A percentile compares a stretch with the other conserved stretches of the same genome.
phyloP scores from a whole-genome alignment of 1,140 invertebrate species.

The Drosophila leontia region DNA sequence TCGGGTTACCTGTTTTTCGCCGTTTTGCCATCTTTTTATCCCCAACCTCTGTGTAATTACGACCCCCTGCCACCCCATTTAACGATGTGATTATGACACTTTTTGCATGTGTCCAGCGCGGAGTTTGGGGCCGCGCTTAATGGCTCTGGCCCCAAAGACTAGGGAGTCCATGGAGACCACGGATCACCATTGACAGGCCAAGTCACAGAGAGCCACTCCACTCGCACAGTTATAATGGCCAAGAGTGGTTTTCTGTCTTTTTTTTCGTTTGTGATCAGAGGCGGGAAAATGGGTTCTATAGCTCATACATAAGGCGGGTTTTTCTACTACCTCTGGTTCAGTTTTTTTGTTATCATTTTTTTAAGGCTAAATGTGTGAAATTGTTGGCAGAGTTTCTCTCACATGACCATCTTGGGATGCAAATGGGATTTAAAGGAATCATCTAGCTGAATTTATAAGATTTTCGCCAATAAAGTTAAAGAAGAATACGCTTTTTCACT shows the following conservation, averaged over 20 bases:
- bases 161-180: conserved; percentile 1
- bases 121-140: conserved; percentile 68
- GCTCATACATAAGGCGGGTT: conserved; percentile 10
- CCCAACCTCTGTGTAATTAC: conserved; percentile 50
- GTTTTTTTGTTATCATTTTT: conserved; percentile 2
- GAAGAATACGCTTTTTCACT: too few relatives aligned
- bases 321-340: conserved; percentile 34
- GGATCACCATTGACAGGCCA: conserved; percentile 22
- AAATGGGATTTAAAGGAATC: background rate
- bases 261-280: conserved; percentile 42
- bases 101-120: conserved; percentile 57
- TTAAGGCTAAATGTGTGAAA: conserved; percentile 64
- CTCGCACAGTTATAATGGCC: conserved; percentile 74
- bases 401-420: conserved; percentile 12
- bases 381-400: conserved; percentile 52
- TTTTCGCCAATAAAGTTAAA: too few relatives aligned
- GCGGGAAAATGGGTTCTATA: conserved; percentile 56
- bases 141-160: conserved; percentile 43
- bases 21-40: background rate
- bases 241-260: conserved; percentile 36
- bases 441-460: too few relatives aligned
- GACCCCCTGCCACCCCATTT: conserved; percentile 31
- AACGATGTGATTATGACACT: conserved; percentile 82
- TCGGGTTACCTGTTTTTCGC: conserved; percentile 9
- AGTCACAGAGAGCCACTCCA: conserved; percentile 9